These are phyloP conservation scores for Seira sanloemensis DNA, from an alignment of 2,888 invertebrate species.

Conservation along the genomic window DNA sequence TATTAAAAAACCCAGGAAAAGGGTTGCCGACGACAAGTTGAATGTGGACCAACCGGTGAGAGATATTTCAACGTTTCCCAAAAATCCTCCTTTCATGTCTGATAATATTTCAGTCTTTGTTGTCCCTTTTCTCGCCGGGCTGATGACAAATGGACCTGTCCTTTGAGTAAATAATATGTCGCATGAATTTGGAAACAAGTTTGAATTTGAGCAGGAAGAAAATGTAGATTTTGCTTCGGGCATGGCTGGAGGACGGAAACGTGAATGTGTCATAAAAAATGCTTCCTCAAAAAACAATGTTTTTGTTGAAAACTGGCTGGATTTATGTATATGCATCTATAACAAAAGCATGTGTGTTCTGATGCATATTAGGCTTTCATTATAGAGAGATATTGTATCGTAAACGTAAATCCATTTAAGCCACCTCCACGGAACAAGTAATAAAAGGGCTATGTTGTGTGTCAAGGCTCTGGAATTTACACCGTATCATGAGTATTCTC, in stretches of 20 bases:
- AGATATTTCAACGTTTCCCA: background rate
- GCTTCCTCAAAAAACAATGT: too few relatives aligned
- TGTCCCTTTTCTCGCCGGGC: background rate
- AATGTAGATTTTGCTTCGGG: background rate
- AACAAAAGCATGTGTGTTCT: too few relatives aligned
- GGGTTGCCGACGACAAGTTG: slow-evolving; percentile 19
- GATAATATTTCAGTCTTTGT: background rate
- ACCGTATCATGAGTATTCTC: background rate
- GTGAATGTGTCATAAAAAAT: background rate
- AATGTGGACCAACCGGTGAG: slow-evolving; percentile 21
- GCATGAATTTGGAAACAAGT: background rate
- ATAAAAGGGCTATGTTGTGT: too few relatives aligned
- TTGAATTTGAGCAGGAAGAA: background rate
- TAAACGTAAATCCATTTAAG: background rate
- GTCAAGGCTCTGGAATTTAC: background rate
- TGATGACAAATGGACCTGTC: background rate
- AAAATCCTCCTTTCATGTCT: background rate
- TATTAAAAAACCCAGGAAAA: background rate
- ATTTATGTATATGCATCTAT: too few relatives aligned
- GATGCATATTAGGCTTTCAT: too few relatives aligned
- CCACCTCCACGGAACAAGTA: background rate
- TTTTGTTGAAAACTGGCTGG: too few relatives aligned
- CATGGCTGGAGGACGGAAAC: background rate
- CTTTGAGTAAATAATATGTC: background rate
- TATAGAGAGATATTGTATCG: too few relatives aligned